Evolutionary conservation across 2,888 invertebrate species (phyloP), one percentile per base, ranked within the genome.

Genomic region (Macropis europaea): DNA sequence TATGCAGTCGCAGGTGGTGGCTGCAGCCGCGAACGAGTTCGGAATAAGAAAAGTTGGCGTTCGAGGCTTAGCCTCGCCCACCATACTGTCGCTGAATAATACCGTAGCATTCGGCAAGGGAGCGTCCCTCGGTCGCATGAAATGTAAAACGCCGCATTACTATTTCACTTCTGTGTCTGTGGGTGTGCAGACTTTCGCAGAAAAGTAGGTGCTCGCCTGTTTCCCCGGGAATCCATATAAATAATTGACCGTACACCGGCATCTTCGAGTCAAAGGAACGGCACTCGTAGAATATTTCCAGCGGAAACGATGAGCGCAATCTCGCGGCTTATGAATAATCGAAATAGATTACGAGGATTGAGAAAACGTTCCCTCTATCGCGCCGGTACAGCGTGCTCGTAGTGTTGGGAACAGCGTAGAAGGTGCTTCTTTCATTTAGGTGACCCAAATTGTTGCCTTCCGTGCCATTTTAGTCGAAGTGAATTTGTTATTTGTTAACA

Each of bases 81-180:
- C 36, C 50, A 50, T 56, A 22, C 63, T 22, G 62, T 26, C 61
- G 47, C 40, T 68, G 76, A 79, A 78, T 79, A 78, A 78, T 78
- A 72, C 54, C 64, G 62, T 19, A 24, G 22, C 42, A 53, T 75
- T 61, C 57, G 61, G 17, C 34, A 43, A 11, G 28, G 48, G 30
- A 30, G 26, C 45, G 61, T 47, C 63, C 57, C 56, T 76, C 70
- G 50, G 71, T 71, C 71, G 63, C 74, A 57, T 48, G 60, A 77
- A 73, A 80, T 73, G 81, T 70, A 72, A 80, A 75, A 64, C 73
- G 57, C 30, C 17, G 60, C 73, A 53, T 80, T 77, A 80, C 74
- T 72, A 68, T 77, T 77, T 74, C 63, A 79, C 45, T 42, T 28
- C 47, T 11, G n/a, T n/a, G n/a, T n/a, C n/a, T n/a, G n/a, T n/a